phyloP scores from a whole-genome alignment of 2,888 invertebrate species.

The Leucozona laternaria region DNA sequence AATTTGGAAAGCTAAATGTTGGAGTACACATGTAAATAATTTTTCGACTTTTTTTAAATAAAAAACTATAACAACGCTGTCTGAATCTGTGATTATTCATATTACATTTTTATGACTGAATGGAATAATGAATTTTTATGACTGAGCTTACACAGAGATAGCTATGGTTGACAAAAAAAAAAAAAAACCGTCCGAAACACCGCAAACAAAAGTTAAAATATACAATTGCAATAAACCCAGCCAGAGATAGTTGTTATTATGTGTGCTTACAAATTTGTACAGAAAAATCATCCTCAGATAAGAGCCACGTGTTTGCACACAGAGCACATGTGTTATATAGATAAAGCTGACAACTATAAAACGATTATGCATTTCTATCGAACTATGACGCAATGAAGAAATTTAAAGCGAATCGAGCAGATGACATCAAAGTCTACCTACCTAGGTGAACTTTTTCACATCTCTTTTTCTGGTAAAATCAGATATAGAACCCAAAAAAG shows the following conservation, averaged over 20 bases:
- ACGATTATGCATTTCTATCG: conserved; percentile 38
- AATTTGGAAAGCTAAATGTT: no score
- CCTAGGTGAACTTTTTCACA: not conserved
- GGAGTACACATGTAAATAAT: not conserved
- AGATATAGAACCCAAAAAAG: not conserved
- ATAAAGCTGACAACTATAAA: conserved; percentile 17
- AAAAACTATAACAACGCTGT: conserved; percentile 6
- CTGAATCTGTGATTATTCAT: not conserved
- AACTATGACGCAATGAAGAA: conserved; percentile 40
- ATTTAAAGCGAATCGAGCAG: not conserved
- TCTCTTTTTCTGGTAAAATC: not conserved
- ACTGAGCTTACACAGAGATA: conserved; percentile 6
- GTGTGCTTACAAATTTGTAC: conserved; percentile 44
- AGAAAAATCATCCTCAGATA: conserved; percentile 48
- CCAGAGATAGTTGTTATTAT: conserved; percentile 33
- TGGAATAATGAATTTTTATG: conserved; percentile 8
- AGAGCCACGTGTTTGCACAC: conserved; percentile 23
- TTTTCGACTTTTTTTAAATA: not conserved
- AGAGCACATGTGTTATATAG: conserved; percentile 15
- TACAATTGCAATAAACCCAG: not conserved
- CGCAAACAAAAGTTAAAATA: conserved; percentile 19
- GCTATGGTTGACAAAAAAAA: conserved; percentile 7
- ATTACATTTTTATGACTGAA: conserved; percentile 11
- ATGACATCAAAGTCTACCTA: conserved; percentile 27
- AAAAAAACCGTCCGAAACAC: not conserved